phyloP scores from a whole-genome alignment of 2,797 vertebrate species.

The Mycteria americana region DNA sequence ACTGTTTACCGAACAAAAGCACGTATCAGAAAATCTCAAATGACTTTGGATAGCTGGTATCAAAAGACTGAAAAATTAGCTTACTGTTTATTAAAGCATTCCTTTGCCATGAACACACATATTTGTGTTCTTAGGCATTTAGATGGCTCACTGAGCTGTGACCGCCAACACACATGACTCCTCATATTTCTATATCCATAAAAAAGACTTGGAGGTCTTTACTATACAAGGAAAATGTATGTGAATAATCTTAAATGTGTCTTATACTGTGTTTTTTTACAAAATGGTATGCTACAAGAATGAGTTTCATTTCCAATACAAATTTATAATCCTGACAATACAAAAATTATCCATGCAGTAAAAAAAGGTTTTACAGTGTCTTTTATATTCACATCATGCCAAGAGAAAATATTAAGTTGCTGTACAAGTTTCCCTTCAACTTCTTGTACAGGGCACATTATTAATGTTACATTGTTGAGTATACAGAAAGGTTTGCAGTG shows the following conservation, averaged over 20 bases:
- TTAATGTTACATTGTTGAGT: background rate
- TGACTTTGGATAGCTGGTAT: constrained; percentile 26
- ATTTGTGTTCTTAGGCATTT: constrained; percentile 52
- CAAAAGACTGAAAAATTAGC: constrained; percentile 50
- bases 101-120: constrained; percentile 25
- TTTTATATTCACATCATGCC: background rate
- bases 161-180: background rate
- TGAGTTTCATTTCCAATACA: background rate
- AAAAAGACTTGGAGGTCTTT: constrained; percentile 5
- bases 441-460: background rate
- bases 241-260: background rate
- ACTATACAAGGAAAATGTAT: constrained; percentile 7
- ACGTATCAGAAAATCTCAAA: constrained; percentile 38
- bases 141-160: constrained; percentile 26
- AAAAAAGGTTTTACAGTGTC: background rate
- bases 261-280: background rate
- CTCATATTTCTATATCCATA: background rate
- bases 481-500: background rate
- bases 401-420: background rate
- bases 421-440: background rate
- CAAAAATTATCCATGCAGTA: background rate
- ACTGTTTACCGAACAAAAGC: constrained; percentile 10
- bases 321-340: background rate
- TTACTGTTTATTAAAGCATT: constrained; percentile 53
- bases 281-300: background rate